Base-by-base conservation (phyloP, 2,797 vertebrate species). In the Manis javanica region DNA sequence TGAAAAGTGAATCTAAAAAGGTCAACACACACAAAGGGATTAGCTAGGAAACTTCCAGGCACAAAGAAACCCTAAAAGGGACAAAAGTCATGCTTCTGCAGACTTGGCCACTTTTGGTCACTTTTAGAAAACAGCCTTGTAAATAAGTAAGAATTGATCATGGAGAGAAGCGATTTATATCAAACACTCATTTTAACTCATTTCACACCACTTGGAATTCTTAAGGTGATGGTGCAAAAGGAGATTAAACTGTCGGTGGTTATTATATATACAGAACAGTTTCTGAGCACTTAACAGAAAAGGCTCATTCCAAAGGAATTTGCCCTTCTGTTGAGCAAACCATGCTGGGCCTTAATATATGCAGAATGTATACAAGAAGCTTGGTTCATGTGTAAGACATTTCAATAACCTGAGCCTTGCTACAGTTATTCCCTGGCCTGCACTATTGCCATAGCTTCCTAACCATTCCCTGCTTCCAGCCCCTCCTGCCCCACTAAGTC, bases 1-100 rank as follows among this genome's bases (percentile, higher is more conserved):
- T 71, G 15, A 59, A 84, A 94, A 87, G 66, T 18, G 77, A 88
- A 85, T 66, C 75, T 53, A 3, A 63, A 26, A 57, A 88, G 19
- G 68, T 57, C 86, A 87, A 75, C n/a, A 21, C 23, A 49, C 31
- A 49, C 87, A 72, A 10, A 51, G 7, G 51, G 59, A 84, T 37
- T 42, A 66, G 31, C 49, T 2, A 34, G 34, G 81, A 87, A 96
- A 88, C 34, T 51, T 74, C 8, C 15, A 75, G 55, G 90, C 19
- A 42, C 51, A 86, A 96, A 91, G 92, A 85, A 83, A 74, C 55
- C 31, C 34, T 46, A n/a, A 95, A 74, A 53, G 72, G 37, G 69
- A 68, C 21, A 39, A 75, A 77, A 29, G 18, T n/a, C 37, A 11
- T 10, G 49, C 31, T 49, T 86, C 53, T 51, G 12, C 26, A 59